A percentile compares a stretch with the other conserved stretches of the same genome.
phyloP scores from a whole-genome alignment of 2,888 invertebrate genomes.

The Ernsta delagoae region DNA sequence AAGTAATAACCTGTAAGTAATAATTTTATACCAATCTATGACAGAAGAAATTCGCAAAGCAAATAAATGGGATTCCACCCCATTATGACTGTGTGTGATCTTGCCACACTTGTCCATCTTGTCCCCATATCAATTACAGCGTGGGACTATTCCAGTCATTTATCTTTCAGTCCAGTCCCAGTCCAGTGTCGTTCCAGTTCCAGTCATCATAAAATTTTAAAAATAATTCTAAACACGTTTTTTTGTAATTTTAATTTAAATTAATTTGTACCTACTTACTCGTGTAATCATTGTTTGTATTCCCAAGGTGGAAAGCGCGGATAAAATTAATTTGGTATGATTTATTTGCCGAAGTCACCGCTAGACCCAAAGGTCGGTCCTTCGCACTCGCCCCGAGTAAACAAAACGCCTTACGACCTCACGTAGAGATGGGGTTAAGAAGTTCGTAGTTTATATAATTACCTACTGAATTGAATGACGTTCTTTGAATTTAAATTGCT shows the following conservation, averaged over 20 bases:
- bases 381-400: conserved; percentile 24
- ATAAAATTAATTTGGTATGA: conserved; percentile 32
- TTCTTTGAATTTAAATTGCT: background rate
- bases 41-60: too few species aligned
- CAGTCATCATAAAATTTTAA: too few species aligned
- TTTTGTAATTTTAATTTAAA: background rate
- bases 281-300: background rate
- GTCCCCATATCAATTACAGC: too few species aligned
- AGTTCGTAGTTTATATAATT: background rate
- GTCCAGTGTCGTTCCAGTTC: too few species aligned
- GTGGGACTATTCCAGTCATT: too few species aligned
- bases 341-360: conserved; percentile 26
- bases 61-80: too few species aligned
- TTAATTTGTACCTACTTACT: background rate
- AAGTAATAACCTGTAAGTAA: too few species aligned
- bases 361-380: conserved; percentile 17
- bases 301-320: conserved; percentile 1
- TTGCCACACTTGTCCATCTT: too few species aligned
- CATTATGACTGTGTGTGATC: too few species aligned
- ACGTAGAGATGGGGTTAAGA: conserved; percentile 9
- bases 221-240: too few species aligned
- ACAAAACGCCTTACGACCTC: conserved; percentile 5
- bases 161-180: too few species aligned
- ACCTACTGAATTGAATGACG: background rate
- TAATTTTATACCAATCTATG: too few species aligned